Conservation (phyloP, 2,797 vertebrate genomes). For the Pseudochirops corinnae region DNA sequence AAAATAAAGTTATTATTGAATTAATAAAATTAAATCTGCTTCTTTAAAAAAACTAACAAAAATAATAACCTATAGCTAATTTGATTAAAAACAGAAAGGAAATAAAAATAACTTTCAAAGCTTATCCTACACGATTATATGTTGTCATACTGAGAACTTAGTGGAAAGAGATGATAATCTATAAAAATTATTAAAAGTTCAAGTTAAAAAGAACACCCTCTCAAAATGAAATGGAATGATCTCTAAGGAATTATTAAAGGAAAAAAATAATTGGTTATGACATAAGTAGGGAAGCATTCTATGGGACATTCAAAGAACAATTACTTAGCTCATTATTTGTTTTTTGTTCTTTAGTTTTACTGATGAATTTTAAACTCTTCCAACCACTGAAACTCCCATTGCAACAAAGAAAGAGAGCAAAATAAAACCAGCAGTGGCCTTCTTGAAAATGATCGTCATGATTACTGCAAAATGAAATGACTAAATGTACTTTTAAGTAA, state of each 20-base stretch:
- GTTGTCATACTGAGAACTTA: neutral
- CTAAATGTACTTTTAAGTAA: neutral
- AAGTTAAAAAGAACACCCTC: neutral
- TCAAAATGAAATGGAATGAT: neutral
- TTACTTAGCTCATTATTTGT: neutral
- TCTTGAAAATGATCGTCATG: neutral
- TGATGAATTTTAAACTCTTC: neutral
- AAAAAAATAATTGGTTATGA: neutral
- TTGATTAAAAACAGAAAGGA: neutral
- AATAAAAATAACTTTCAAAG: neutral
- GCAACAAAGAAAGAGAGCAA: neutral
- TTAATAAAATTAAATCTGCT: neutral
- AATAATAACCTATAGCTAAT: neutral
- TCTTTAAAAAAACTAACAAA: neutral
- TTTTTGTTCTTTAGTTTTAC: neutral
- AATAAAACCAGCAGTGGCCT: neutral
- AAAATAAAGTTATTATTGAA: neutral
- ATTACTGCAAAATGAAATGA: neutral
- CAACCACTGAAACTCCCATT: neutral
- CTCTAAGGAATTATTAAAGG: neutral
- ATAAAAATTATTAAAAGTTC: neutral
- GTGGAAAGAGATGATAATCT: neutral
- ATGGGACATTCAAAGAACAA: neutral
- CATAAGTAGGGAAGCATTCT: neutral
- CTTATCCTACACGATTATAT: neutral